phyloP scores from a whole-genome alignment of 2,113 vertebrate genomes.

The Dermatemys mawii region DNA sequence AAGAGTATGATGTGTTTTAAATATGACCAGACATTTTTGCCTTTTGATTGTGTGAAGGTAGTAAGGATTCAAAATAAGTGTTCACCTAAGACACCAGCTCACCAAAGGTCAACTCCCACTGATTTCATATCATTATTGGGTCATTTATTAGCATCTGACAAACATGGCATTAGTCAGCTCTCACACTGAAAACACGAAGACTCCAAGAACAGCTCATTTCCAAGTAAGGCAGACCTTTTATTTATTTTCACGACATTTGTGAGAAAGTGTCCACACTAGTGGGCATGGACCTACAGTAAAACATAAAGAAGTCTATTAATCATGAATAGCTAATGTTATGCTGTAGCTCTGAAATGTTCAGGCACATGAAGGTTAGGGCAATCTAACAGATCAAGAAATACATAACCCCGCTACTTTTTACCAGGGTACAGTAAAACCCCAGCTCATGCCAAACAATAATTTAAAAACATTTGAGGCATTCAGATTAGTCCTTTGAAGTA shows the following conservation, averaged over 20 bases:
- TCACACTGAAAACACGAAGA: neutral
- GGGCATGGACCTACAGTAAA: neutral
- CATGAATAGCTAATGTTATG: neutral
- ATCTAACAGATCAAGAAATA: neutral
- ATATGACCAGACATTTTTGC: neutral
- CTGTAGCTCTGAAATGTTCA: neutral
- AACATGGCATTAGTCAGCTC: neutral
- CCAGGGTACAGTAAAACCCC: neutral
- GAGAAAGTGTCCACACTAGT: neutral
- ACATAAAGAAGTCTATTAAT: neutral
- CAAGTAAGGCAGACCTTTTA: neutral
- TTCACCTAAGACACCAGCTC: neutral
- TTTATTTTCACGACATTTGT: neutral
- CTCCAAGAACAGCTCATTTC: slow-evolving; percentile 9
- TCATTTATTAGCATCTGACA: slow-evolving; percentile 10
- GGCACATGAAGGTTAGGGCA: neutral
- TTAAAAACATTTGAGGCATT: neutral
- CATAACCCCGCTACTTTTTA: neutral
- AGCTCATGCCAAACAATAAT: neutral
- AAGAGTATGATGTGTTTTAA: neutral
- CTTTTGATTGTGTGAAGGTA: neutral
- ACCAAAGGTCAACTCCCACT: neutral
- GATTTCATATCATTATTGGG: neutral
- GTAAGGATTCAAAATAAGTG: too few relatives aligned
- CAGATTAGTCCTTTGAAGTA: neutral